Conservation (phyloP, 2,113 vertebrate species). For the Anthoscopus minutus region DNA sequence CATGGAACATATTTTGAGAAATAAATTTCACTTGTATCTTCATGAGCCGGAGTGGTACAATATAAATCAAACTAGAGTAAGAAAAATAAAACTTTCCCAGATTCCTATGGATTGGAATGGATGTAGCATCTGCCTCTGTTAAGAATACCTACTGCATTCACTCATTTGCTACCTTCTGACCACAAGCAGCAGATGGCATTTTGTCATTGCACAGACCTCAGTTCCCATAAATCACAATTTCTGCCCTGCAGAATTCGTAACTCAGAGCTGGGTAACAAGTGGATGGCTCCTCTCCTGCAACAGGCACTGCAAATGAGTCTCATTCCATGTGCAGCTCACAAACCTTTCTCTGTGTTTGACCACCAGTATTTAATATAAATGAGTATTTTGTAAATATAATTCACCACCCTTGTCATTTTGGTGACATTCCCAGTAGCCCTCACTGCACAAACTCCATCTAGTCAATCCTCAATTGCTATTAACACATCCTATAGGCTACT, state of each 20-base stretch:
- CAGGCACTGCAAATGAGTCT: not conserved
- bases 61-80: not conserved
- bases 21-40: not conserved
- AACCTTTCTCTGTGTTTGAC: not conserved
- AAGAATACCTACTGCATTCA: not conserved
- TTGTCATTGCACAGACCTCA: not conserved
- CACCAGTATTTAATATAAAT: constrained; percentile 17
- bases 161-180: not conserved
- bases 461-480: constrained; percentile 61
- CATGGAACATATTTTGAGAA: not conserved
- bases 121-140: not conserved
- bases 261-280: not conserved
- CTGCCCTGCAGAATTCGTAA: not conserved
- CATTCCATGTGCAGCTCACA: not conserved
- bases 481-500: constrained; percentile 38
- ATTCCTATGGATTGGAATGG: not conserved
- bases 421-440: not conserved
- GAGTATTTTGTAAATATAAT: constrained; percentile 47
- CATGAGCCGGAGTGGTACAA: not conserved
- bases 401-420: not conserved
- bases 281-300: not conserved
- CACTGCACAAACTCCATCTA: constrained; percentile 34
- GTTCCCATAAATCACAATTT: not conserved
- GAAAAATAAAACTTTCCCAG: not conserved
- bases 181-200: not conserved